Percentiles rank a stretch among this genome's conserved stretches.
Conservation (phyloP, 30 jellyfish, hydroid and myxozoan species). For the Sanderia malayensis region DNA sequence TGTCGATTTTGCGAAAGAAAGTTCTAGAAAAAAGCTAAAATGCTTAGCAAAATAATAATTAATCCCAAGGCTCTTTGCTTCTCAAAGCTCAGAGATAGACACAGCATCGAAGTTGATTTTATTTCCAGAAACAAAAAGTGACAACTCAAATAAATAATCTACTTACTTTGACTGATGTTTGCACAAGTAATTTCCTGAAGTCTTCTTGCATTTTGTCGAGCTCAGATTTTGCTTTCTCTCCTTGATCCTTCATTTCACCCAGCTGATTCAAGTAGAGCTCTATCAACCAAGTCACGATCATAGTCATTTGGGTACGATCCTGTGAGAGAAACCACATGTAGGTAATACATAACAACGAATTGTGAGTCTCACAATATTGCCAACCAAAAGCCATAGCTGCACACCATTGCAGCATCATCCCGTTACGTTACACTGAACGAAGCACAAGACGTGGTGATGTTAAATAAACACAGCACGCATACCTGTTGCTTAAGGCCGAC, state of each 20-base stretch:
- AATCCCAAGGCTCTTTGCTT: no score
- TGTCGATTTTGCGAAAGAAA: constrained; percentile 78
- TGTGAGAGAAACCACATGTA: background rate
- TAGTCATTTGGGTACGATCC: constrained; percentile 91
- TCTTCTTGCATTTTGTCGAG: constrained; percentile 78
- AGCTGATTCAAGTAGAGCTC: constrained; percentile 86
- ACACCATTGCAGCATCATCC: no score
- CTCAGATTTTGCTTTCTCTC: constrained; percentile 29
- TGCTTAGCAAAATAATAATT: no score
- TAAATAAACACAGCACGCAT: no score
- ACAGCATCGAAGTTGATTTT: no score
- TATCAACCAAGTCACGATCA: constrained; percentile 85
- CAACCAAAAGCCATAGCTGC: no score
- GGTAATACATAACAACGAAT: constrained; percentile 4
- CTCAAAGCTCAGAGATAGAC: no score
- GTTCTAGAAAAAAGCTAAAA: constrained; percentile 46
- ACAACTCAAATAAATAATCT: no score
- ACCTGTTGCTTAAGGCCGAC: constrained; percentile 80
- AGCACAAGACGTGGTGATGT: no score
- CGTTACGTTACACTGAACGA: no score
- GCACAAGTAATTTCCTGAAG: constrained; percentile 76
- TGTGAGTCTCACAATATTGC: no score
- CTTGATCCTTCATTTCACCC: constrained; percentile 87
- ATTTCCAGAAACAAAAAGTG: no score
- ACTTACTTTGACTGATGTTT: constrained; percentile 84